Evolutionary conservation across 1,140 invertebrate genomes (phyloP).

Genomic region (Thaumatotibia leucotreta): DNA sequence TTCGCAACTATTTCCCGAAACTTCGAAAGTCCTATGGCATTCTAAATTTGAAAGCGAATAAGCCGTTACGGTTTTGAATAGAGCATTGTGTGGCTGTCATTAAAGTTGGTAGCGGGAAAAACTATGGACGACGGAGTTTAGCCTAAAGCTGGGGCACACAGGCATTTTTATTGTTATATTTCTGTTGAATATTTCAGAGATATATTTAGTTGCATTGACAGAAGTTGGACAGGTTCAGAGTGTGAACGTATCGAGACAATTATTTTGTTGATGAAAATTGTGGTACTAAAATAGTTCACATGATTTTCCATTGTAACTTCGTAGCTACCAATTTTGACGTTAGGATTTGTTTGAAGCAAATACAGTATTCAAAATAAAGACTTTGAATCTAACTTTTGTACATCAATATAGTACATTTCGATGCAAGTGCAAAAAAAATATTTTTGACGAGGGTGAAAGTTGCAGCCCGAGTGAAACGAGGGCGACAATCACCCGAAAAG

Average conservation of each 20-base stretch:
- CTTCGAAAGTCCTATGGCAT: background rate
- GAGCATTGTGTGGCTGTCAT: background rate
- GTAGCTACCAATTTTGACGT: too few relatives aligned
- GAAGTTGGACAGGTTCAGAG: background rate
- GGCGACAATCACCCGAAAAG: too few relatives aligned
- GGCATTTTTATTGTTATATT: background rate
- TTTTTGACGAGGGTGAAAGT: too few relatives aligned
- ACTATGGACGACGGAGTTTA: background rate
- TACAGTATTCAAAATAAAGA: too few relatives aligned
- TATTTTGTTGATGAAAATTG: background rate
- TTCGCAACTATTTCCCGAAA: background rate
- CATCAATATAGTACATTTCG: too few relatives aligned
- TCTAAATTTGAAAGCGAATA: background rate
- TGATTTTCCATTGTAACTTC: too few relatives aligned
- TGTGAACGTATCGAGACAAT: background rate
- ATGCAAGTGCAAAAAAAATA: too few relatives aligned
- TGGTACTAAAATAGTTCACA: too few relatives aligned
- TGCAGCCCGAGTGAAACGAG: too few relatives aligned
- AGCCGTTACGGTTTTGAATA: background rate
- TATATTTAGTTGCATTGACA: background rate
- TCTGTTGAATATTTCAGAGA: background rate
- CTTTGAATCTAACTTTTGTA: too few relatives aligned
- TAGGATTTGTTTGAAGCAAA: too few relatives aligned
- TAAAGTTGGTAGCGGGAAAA: slow-evolving; percentile 12
- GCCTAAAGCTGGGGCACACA: background rate